Base-by-base conservation (phyloP, 1,140 invertebrate species). In the Augochlora pura region DNA sequence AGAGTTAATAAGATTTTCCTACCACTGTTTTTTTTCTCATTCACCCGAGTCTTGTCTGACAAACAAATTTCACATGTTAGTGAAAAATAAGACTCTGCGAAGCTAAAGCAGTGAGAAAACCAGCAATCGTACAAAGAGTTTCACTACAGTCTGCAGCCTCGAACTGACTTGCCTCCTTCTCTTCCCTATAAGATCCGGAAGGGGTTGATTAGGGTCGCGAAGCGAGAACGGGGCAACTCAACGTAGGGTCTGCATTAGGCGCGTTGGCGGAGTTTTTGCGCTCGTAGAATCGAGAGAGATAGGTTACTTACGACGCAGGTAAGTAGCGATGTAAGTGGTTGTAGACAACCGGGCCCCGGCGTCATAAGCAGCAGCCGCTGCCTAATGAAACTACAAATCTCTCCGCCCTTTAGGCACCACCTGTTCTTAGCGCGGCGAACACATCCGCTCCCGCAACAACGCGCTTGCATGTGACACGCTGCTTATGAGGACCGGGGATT, bases 371-470 rank as follows among this genome's bases (percentile, higher is more conserved):
- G 88, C 92, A 93, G 87, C 90, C 91, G 92, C 85, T 88, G 88
- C 91, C 91, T 93, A 93, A 93, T 93, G 92, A 93, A 93, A 93
- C 92, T 93, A 93, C 92, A 93, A 93, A 93, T 93, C 92, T 93
- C 91, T 89, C 87, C 88, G 86, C 88, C 88, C 88, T 90, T 87
- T 90, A 90, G 90, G 89, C 91, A 89, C 88, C 91, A 91, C 90
- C 91, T 92, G 90, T 91, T 92, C 88, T 91, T 87, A 90, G 89
- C 83, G 87, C 82, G 80, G 85, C 83, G 77, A 88, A 85, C 85
- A 82, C 88, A 69, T 67, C 79, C 79, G 66, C 79, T 69, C 77
- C 76, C 86, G 72, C 88, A 87, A 86, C 89, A 90, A 88, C 77
- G 85, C 85, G 83, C 89, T 89, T 89, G 89, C 87, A 88, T 88